A percentile compares a stretch with the other conserved stretches of the same genome.
phyloP scores from a whole-genome alignment of 2,113 vertebrate genomes.

The Brachyhypopomus occidentalis region DNA sequence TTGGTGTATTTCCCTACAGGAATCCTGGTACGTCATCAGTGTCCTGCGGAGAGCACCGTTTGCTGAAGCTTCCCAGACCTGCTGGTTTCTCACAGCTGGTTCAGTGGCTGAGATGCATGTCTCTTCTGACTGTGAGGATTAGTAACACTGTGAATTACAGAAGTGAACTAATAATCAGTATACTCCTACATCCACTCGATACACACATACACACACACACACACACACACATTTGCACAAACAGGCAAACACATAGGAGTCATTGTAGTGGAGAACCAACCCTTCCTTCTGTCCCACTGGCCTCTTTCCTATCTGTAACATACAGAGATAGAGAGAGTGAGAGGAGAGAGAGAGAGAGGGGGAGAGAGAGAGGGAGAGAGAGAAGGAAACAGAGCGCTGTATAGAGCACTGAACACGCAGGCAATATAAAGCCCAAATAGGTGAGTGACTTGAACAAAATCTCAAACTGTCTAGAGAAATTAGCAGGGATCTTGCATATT shows the following conservation, averaged over 20 bases:
- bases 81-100: constrained; percentile 69
- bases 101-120: constrained; percentile 74
- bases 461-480: constrained; percentile 21
- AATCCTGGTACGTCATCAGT: no score
- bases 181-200: constrained; percentile 31
- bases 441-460: constrained; percentile 18
- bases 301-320: constrained; percentile 25
- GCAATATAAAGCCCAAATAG: background rate
- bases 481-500: constrained; percentile 30
- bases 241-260: constrained; percentile 71
- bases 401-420: constrained; percentile 1
- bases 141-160: constrained; percentile 78
- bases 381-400: constrained; percentile 8
- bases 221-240: constrained; percentile 70
- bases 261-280: constrained; percentile 61
- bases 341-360: constrained; percentile 61
- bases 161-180: constrained; percentile 76
- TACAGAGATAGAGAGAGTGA: constrained; percentile 50
- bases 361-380: constrained; percentile 13
- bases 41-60: no score
- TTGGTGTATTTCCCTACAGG: no score
- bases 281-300: constrained; percentile 64
- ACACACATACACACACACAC: constrained; percentile 33
- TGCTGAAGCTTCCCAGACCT: constrained; percentile 37
- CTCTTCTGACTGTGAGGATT: constrained; percentile 75